Evolutionary conservation across 2,888 invertebrate species (phyloP).

Genomic region (Tuta absoluta): DNA sequence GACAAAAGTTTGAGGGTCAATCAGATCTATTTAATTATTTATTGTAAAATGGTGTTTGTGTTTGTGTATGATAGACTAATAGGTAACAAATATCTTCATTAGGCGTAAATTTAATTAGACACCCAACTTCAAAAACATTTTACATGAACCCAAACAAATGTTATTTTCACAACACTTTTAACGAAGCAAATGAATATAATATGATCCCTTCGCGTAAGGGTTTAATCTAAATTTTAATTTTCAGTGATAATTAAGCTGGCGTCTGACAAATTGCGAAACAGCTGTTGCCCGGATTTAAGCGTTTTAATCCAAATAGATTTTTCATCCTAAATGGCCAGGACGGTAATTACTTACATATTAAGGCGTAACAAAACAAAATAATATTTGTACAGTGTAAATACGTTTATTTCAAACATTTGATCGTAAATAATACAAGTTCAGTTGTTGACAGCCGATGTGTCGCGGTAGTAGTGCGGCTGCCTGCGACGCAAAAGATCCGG

Average conservation of each 20-base stretch:
- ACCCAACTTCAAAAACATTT: not conserved
- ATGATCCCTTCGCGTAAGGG: not conserved
- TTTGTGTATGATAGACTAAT: not conserved
- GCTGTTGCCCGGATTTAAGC: not conserved
- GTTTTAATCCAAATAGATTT: not conserved
- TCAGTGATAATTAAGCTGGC: not conserved
- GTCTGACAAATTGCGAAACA: constrained; percentile 3
- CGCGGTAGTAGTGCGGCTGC: too few relatives aligned
- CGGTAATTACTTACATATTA: too few relatives aligned
- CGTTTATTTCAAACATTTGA: too few relatives aligned
- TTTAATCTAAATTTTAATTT: constrained; percentile 1
- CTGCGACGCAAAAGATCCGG: too few relatives aligned
- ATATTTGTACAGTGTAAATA: too few relatives aligned
- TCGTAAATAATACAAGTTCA: too few relatives aligned
- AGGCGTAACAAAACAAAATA: too few relatives aligned
- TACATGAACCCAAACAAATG: not conserved
- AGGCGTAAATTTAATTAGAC: not conserved
- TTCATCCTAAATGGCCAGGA: not conserved
- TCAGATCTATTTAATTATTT: too few relatives aligned
- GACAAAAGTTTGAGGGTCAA: too few relatives aligned
- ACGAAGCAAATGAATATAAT: constrained; percentile 4
- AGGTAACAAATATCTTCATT: not conserved
- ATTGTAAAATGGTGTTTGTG: too few relatives aligned
- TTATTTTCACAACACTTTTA: not conserved
- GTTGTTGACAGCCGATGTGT: too few relatives aligned